These are phyloP conservation scores for Alviniconcha strummeri DNA, from an alignment of 2,888 invertebrate genomes.

Conservation along the genomic window DNA sequence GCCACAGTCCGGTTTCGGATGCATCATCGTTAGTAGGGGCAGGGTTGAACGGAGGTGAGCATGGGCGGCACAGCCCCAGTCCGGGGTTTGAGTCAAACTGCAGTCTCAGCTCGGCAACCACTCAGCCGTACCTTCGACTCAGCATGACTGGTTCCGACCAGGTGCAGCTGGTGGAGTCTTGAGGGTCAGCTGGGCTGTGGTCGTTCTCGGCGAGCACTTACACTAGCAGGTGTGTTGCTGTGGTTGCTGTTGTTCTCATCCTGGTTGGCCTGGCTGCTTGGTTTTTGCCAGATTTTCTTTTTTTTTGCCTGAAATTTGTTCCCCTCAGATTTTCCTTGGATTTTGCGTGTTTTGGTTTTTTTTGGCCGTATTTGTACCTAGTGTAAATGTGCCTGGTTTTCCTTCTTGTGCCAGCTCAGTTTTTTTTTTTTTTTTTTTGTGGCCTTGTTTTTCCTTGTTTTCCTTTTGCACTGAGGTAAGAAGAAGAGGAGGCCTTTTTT, in stretches of 20 bases:
- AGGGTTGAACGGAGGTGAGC: background rate
- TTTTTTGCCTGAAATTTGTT: too few relatives aligned
- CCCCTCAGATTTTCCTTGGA: too few relatives aligned
- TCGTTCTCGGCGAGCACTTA: background rate
- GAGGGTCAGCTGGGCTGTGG: background rate
- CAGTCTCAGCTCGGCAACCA: slow-evolving; percentile 9
- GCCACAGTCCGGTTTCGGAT: background rate
- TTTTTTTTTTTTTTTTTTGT: too few relatives aligned
- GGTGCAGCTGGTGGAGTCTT: background rate
- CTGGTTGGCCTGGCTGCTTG: slow-evolving; percentile 12
- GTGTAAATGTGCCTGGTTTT: too few relatives aligned
- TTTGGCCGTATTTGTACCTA: too few relatives aligned
- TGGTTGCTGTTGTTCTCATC: background rate
- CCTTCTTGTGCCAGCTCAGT: too few relatives aligned
- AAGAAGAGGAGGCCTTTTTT: too few relatives aligned
- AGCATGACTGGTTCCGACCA: slow-evolving; percentile 25
- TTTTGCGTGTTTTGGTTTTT: too few relatives aligned
- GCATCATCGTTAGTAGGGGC: background rate
- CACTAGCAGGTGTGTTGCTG: background rate
- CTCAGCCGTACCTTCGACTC: slow-evolving; percentile 28
- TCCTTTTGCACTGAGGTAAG: too few relatives aligned
- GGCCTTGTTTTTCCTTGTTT: too few relatives aligned
- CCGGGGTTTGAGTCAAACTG: slow-evolving; percentile 17
- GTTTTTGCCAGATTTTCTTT: too few relatives aligned
- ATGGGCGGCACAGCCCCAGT: background rate